These are phyloP conservation scores for Stenopsyche tienmushanensis DNA, from an alignment of 1,140 invertebrate species.

Conservation along the genomic window DNA sequence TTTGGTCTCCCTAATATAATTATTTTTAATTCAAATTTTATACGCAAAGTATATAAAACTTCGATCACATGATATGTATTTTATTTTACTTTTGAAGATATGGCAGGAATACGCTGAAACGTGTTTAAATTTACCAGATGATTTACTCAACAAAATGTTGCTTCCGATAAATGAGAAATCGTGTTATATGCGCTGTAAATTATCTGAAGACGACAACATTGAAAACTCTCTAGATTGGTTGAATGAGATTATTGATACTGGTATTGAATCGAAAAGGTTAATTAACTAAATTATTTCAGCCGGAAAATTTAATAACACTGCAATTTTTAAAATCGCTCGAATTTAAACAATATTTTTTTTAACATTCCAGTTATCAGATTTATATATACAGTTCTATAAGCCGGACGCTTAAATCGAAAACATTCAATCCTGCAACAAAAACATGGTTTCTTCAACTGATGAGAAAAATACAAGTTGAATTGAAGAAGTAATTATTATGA, in stretches of 20 bases:
- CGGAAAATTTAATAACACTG: no score
- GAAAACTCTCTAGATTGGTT: slow-evolving; percentile 20
- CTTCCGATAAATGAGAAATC: neutral
- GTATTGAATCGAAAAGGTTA: no score
- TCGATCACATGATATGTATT: no score
- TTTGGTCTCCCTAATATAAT: no score
- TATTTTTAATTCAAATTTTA: no score
- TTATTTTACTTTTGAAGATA: neutral
- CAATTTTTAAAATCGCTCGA: no score
- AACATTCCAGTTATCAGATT: no score
- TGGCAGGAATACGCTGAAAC: neutral
- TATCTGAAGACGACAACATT: neutral
- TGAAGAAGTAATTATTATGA: neutral
- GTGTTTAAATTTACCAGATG: slow-evolving; percentile 3
- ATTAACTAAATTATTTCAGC: no score
- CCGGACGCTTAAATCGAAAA: no score
- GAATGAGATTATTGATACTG: slow-evolving; percentile 12
- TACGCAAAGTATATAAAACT: no score
- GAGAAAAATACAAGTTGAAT: neutral
- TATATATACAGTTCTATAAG: no score
- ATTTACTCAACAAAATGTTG: slow-evolving; percentile 3
- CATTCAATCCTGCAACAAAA: neutral
- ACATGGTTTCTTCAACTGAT: neutral
- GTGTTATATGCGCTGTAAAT: neutral
- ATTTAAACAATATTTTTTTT: no score